phyloP scores from a whole-genome alignment of 2,113 vertebrate species.

The Clupea harengus region DNA sequence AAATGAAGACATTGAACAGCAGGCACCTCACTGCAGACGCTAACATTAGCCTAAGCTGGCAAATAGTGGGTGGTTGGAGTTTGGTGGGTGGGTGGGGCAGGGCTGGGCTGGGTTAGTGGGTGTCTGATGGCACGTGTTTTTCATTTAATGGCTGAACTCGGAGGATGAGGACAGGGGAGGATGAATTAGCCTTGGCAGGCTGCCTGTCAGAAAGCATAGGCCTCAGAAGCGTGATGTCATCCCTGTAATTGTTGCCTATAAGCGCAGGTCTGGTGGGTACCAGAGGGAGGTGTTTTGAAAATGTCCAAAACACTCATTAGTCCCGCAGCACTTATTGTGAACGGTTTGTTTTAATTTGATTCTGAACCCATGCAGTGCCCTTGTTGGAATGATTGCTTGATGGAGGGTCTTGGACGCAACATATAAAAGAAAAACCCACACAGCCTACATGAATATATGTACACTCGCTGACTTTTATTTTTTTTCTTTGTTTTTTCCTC shows the following conservation, averaged over 20 bases:
- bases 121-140: not conserved
- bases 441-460: not conserved
- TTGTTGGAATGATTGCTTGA: not conserved
- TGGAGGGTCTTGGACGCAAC: not conserved
- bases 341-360: not conserved
- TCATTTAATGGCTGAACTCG: not conserved
- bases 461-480: not conserved
- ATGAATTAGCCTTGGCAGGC: not conserved
- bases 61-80: not conserved
- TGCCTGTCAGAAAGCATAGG: conserved; percentile 11
- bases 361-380: not conserved
- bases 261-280: not conserved
- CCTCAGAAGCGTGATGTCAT: conserved; percentile 11
- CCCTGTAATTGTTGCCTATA: not conserved
- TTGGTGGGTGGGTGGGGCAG: too few relatives aligned
- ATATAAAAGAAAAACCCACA: not conserved
- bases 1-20: not conserved
- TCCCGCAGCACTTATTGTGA: not conserved
- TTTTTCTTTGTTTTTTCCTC: not conserved
- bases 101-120: too few relatives aligned
- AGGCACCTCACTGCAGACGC: not conserved
- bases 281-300: not conserved
- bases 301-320: conserved; percentile 1
- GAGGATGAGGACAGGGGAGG: not conserved
- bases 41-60: not conserved